Conservation (phyloP, 2,888 invertebrate species). For the Elmis aenea region DNA sequence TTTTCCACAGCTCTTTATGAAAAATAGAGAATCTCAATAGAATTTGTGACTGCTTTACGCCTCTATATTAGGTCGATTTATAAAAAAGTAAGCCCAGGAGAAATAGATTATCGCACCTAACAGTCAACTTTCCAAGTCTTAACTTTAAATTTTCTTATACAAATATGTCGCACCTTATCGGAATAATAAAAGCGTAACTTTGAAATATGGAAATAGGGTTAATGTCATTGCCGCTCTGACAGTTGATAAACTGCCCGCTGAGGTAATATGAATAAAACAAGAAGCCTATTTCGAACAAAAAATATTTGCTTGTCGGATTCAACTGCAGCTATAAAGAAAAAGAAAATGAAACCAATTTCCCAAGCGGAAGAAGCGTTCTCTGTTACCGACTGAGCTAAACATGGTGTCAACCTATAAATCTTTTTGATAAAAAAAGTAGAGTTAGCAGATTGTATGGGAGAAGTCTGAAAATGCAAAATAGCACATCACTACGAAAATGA, state of each 20-base stretch:
- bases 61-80: too few species aligned
- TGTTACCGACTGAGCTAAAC: conserved; percentile 18
- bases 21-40: too few species aligned
- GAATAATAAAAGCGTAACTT: too few species aligned
- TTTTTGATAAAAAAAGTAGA: conserved; percentile 18
- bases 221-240: conserved; percentile 1
- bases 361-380: conserved; percentile 15
- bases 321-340: conserved; percentile 11
- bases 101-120: too few species aligned
- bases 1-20: too few species aligned
- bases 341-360: conserved; percentile 22
- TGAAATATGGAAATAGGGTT: conserved; percentile 4
- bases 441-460: conserved; percentile 15
- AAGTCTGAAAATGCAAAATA: too few species aligned
- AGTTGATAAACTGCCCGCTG: conserved; percentile 8
- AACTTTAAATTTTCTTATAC: too few species aligned
- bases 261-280: conserved; percentile 10
- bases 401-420: conserved; percentile 20
- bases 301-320: conserved; percentile 10
- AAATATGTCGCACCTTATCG: too few species aligned
- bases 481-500: too few species aligned
- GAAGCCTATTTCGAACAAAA: conserved; percentile 7
- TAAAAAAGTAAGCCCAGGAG: too few species aligned
- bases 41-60: too few species aligned
- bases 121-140: too few species aligned